Conservation (phyloP, 1,140 invertebrate genomes). For the Apis mellifera region Amel_HAv3.1 CM009934.2:10013001-10013500, state of each 20-base stretch:
- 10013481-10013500: slow-evolving; percentile 5
- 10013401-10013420: neutral
- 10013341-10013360: slow-evolving; percentile 45
- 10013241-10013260: slow-evolving; percentile 46
- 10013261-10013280: slow-evolving; percentile 47
- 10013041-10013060: slow-evolving; percentile 81
- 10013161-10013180: slow-evolving; percentile 75
- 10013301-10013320: slow-evolving; percentile 73
- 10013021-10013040: slow-evolving; percentile 82
- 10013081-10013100: slow-evolving; percentile 81
- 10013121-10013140: slow-evolving; percentile 80
- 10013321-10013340: slow-evolving; percentile 79
- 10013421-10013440: neutral
- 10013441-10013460: neutral
- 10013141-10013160: slow-evolving; percentile 79
- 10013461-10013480: neutral
- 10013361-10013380: slow-evolving; percentile 17
- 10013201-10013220: slow-evolving; percentile 75
- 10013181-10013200: slow-evolving; percentile 73
- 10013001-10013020: slow-evolving; percentile 77
- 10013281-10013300: slow-evolving; percentile 38
- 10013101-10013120: slow-evolving; percentile 80
- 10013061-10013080: slow-evolving; percentile 81
- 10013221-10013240: slow-evolving; percentile 48
- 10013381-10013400: neutral